phyloP scores from a whole-genome alignment of 2,113 vertebrate genomes.

The Corythornis cristatus region DNA sequence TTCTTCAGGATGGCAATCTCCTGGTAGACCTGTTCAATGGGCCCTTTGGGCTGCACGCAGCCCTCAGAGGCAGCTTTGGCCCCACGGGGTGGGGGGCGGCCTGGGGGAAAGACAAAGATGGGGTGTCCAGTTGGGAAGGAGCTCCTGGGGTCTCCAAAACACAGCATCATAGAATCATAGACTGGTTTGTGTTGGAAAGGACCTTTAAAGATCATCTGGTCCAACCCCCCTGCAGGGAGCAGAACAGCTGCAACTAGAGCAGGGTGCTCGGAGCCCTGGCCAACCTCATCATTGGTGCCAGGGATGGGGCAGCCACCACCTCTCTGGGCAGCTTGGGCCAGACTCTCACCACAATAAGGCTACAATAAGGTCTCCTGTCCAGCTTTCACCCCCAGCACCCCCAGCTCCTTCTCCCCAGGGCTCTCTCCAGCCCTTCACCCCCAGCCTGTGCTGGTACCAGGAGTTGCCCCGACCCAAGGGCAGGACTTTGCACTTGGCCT shows the following conservation, averaged over 20 bases:
- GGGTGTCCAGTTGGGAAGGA: not conserved
- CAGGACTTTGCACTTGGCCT: not conserved
- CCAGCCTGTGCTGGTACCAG: not conserved
- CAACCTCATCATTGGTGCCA: not conserved
- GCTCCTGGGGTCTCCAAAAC: not conserved
- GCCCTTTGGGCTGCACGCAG: conserved; percentile 86
- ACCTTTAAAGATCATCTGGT: not conserved
- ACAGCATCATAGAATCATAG: not conserved
- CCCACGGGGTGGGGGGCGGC: conserved; percentile 92
- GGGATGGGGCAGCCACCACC: not conserved
- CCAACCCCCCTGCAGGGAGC: not conserved
- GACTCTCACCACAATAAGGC: not conserved
- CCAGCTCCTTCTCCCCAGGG: not conserved
- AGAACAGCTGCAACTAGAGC: not conserved
- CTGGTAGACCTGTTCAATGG: conserved; percentile 96
- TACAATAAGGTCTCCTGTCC: not conserved
- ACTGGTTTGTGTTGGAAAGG: not conserved
- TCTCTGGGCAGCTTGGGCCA: not conserved
- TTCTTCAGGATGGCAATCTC: conserved; percentile 99
- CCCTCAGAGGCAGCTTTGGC: conserved; percentile 81
- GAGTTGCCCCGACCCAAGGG: not conserved
- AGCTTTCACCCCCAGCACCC: not conserved
- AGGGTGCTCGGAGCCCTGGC: not conserved
- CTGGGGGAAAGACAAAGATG: conserved; percentile 56
- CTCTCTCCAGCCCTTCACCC: not conserved